Conservation (phyloP, 2,113 vertebrate genomes). For the Tachuris rubrigastra region DNA sequence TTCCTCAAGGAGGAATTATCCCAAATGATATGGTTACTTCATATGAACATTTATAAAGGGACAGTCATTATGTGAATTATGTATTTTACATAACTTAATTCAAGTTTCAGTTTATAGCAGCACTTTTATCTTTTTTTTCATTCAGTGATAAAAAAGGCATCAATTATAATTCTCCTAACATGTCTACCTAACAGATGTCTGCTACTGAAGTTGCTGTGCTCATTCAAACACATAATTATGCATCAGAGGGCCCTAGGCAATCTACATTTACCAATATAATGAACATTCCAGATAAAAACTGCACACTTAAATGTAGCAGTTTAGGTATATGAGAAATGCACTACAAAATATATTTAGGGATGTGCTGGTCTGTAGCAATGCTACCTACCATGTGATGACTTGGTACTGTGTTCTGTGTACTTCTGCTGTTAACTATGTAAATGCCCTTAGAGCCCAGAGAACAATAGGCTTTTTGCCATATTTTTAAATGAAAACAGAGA, state of each 20-base stretch:
- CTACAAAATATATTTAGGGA: neutral
- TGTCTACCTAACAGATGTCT: constrained; percentile 40
- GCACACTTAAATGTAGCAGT: neutral
- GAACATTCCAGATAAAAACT: neutral
- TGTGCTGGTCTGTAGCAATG: neutral
- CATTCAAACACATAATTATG: constrained; percentile 44
- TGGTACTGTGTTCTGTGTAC: rapidly evolving
- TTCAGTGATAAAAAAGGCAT: constrained; percentile 47
- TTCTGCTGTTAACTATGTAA: neutral
- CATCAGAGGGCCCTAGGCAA: neutral
- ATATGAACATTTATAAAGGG: constrained; percentile 57
- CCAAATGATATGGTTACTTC: constrained; percentile 65
- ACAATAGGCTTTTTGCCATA: neutral
- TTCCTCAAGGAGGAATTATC: constrained; percentile 51
- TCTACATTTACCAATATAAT: constrained; percentile 44
- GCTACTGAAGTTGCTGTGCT: constrained; percentile 47
- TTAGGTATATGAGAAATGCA: neutral
- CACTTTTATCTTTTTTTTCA: constrained; percentile 48
- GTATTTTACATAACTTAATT: constrained; percentile 63
- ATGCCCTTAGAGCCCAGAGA: neutral
- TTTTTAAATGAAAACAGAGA: neutral
- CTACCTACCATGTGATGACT: neutral
- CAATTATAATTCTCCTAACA: constrained; percentile 50
- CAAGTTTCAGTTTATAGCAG: constrained; percentile 47
- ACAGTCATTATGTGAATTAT: constrained; percentile 56